phyloP scores from a whole-genome alignment of 2,888 invertebrate species.

The Dioctria linearis region DNA sequence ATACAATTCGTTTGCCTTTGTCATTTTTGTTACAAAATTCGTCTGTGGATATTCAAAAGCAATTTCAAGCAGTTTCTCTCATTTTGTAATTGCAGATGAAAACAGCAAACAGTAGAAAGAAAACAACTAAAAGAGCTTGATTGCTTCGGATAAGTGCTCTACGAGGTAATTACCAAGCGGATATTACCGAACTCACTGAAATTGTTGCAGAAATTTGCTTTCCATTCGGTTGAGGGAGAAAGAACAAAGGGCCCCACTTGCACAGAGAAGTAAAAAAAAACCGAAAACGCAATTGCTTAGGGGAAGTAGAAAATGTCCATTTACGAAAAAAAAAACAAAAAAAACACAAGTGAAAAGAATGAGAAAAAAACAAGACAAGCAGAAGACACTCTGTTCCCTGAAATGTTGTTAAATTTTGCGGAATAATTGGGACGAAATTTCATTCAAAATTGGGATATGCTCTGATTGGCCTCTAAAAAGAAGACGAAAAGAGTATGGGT shows the following conservation, averaged over 20 bases:
- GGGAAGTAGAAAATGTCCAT: slow-evolving; percentile 39
- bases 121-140: slow-evolving; percentile 48
- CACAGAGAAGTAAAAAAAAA: slow-evolving; percentile 20
- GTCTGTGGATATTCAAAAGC: slow-evolving; percentile 33
- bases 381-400: slow-evolving; percentile 10
- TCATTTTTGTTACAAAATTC: not conserved
- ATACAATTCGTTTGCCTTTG: not conserved
- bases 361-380: slow-evolving; percentile 29
- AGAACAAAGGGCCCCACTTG: slow-evolving; percentile 18
- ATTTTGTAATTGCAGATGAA: slow-evolving; percentile 44
- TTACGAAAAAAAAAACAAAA: slow-evolving; percentile 17
- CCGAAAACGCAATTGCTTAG: slow-evolving; percentile 31
- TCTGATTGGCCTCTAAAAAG: slow-evolving; percentile 35
- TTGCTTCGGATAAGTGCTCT: slow-evolving; percentile 50
- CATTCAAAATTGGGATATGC: slow-evolving; percentile 51
- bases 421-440: slow-evolving; percentile 51
- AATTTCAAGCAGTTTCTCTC: slow-evolving; percentile 48
- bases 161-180: slow-evolving; percentile 53
- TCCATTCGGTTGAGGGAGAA: slow-evolving; percentile 18
- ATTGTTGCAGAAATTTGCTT: slow-evolving; percentile 51
- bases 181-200: slow-evolving; percentile 51
- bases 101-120: slow-evolving; percentile 39
- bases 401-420: slow-evolving; percentile 50
- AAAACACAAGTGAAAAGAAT: slow-evolving; percentile 16
- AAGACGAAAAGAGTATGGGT: not conserved